Evolutionary conservation across 2,113 vertebrate genomes (phyloP).

Genomic region (Casuarius casuarius): DNA sequence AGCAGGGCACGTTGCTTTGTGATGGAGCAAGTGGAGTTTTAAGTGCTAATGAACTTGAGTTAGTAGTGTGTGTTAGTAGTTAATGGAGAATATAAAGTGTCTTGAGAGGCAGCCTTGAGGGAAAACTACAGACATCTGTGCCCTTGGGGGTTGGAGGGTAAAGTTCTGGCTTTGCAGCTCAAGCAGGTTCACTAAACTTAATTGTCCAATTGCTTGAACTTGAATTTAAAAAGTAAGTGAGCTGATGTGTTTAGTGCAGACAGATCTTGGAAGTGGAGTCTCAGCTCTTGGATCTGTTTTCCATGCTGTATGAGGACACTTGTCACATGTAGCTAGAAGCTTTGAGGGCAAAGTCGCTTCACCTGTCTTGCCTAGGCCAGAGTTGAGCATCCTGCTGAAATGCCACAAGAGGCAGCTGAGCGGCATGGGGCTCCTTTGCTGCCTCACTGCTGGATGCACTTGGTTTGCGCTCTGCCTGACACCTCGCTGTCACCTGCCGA

Average conservation of each 20-base stretch:
- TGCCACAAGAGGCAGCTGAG: neutral
- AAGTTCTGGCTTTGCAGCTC: neutral
- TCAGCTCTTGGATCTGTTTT: neutral
- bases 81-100: neutral
- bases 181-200: rapidly evolving
- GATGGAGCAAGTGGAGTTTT: no score
- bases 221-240: neutral
- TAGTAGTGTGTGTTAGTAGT: neutral
- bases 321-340: neutral
- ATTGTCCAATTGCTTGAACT: neutral
- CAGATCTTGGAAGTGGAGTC: neutral
- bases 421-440: neutral
- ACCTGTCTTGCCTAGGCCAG: no score
- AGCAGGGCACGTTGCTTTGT: no score
- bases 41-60: neutral
- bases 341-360: neutral
- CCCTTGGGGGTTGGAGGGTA: neutral
- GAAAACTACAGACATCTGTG: neutral
- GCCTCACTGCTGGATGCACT: neutral
- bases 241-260: neutral
- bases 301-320: rapidly evolving
- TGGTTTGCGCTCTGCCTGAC: neutral
- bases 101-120: neutral
- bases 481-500: neutral
- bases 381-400: neutral